Evolutionary conservation across 2,113 vertebrate species (phyloP).

Genomic region (Anguilla rostrata): DNA sequence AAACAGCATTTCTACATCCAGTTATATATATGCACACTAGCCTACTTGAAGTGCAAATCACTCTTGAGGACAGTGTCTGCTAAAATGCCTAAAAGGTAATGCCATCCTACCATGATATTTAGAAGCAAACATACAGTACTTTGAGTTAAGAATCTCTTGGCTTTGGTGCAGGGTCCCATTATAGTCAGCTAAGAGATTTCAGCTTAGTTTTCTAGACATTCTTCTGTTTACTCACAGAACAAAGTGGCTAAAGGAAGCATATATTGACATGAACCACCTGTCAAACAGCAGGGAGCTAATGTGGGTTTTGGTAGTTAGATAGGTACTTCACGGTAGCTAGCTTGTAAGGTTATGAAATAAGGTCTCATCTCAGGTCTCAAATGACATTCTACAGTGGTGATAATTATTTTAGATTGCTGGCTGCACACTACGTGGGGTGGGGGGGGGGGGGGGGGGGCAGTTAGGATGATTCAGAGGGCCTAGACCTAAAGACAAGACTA

Average conservation of each 20-base stretch:
- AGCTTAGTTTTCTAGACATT: background rate
- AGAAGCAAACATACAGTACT: too few relatives aligned
- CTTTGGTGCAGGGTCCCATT: background rate
- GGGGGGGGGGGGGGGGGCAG: background rate
- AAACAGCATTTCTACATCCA: too few relatives aligned
- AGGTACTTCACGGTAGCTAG: background rate
- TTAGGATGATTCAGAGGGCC: background rate
- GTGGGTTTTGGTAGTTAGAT: background rate
- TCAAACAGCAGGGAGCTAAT: slow-evolving; percentile 11
- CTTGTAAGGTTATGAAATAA: slow-evolving; percentile 3
- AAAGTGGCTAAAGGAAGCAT: background rate
- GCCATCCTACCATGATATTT: too few relatives aligned
- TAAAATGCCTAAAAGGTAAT: too few relatives aligned
- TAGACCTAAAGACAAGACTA: background rate
- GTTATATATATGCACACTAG: too few relatives aligned
- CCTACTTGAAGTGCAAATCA: too few relatives aligned
- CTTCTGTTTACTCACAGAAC: background rate
- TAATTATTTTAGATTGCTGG: background rate
- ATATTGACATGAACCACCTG: background rate
- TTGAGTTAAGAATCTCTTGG: too few relatives aligned
- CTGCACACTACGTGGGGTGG: background rate
- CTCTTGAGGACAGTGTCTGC: too few relatives aligned
- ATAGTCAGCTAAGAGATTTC: background rate
- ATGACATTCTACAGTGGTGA: background rate
- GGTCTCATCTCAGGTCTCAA: background rate